A percentile compares a stretch with the other conserved stretches of the same genome.
These are phyloP conservation scores for Apotomis turbidana DNA, from an alignment of 2,888 invertebrate genomes.

Conservation along the genomic window DNA sequence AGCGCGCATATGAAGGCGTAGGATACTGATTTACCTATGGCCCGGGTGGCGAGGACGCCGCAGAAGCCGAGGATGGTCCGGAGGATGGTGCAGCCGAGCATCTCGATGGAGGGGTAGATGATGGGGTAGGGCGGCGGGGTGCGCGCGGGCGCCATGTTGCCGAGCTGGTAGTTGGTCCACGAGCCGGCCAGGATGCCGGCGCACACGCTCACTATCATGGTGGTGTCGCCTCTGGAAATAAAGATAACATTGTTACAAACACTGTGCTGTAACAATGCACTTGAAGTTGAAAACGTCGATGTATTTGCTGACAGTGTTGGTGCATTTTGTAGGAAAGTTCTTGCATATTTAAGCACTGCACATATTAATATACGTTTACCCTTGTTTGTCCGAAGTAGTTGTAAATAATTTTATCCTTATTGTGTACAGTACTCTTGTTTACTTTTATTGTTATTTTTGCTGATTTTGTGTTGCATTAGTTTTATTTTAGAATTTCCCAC, in stretches of 20 bases:
- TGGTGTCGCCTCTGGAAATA: constrained; percentile 91
- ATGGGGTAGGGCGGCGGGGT: constrained; percentile 89
- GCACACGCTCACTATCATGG: constrained; percentile 92
- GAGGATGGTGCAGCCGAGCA: constrained; percentile 87
- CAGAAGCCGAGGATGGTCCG: constrained; percentile 90
- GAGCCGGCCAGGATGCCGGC: constrained; percentile 91
- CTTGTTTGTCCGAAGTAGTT: too few species aligned
- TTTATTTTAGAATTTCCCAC: too few species aligned
- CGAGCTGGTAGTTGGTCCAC: constrained; percentile 93
- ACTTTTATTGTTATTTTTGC: too few species aligned
- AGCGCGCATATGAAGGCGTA: constrained; percentile 89
- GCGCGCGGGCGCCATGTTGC: constrained; percentile 86
- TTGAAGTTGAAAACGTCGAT: too few species aligned
- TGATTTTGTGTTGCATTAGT: too few species aligned
- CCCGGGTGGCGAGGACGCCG: constrained; percentile 87
- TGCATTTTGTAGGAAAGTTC: too few species aligned
- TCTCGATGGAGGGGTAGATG: constrained; percentile 90
- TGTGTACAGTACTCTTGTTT: too few species aligned
- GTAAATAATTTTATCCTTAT: too few species aligned
- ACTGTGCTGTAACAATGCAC: too few species aligned
- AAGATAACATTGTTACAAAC: not conserved
- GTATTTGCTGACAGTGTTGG: too few species aligned
- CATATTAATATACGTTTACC: too few species aligned
- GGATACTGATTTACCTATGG: constrained; percentile 87
- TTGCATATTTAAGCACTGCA: too few species aligned